A percentile compares a stretch with the other conserved stretches of the same genome.
Conservation (phyloP, 2,888 invertebrate species). For the Macrosoma leucophasiata region DNA sequence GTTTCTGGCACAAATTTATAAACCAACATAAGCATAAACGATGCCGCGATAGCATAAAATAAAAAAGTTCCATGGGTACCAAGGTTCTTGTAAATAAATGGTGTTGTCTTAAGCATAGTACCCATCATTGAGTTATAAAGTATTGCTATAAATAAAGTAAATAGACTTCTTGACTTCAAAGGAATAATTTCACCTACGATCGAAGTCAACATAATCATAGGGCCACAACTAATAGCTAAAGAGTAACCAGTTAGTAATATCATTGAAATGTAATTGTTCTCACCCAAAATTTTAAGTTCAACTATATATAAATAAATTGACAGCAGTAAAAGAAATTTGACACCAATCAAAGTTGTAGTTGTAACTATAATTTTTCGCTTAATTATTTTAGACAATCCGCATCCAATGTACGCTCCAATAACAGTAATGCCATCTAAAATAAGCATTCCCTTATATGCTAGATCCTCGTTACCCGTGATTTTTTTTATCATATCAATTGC, state of each 20-base stretch:
- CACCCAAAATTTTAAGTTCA: conserved; percentile 15
- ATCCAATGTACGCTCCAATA: conserved; percentile 42
- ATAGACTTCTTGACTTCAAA: conserved; percentile 6
- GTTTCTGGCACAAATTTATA: conserved; percentile 28
- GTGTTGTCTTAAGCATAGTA: conserved; percentile 16
- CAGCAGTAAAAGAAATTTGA: conserved; percentile 22
- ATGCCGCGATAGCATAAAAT: conserved; percentile 18
- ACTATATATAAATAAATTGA: conserved; percentile 28
- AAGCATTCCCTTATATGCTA: conserved; percentile 26
- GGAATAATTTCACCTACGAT: not conserved
- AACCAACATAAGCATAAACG: conserved; percentile 12
- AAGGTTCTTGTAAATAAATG: conserved; percentile 16
- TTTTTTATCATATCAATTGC: conserved; percentile 25
- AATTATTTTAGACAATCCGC: conserved; percentile 28
- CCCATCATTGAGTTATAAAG: conserved; percentile 8
- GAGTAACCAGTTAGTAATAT: conserved; percentile 37
- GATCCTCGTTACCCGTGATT: conserved; percentile 20
- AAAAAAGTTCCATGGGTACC: conserved; percentile 22
- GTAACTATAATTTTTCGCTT: conserved; percentile 34
- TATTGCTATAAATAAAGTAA: conserved; percentile 3
- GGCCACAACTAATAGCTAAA: conserved; percentile 35
- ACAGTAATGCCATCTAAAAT: conserved; percentile 28
- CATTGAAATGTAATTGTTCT: conserved; percentile 33
- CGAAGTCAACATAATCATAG: conserved; percentile 11
- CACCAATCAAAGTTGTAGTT: conserved; percentile 21